Evolutionary conservation across 2,113 vertebrate genomes (phyloP), one percentile per base, ranked within the genome.

Genomic region (Macroglossus sobrinus): DNA sequence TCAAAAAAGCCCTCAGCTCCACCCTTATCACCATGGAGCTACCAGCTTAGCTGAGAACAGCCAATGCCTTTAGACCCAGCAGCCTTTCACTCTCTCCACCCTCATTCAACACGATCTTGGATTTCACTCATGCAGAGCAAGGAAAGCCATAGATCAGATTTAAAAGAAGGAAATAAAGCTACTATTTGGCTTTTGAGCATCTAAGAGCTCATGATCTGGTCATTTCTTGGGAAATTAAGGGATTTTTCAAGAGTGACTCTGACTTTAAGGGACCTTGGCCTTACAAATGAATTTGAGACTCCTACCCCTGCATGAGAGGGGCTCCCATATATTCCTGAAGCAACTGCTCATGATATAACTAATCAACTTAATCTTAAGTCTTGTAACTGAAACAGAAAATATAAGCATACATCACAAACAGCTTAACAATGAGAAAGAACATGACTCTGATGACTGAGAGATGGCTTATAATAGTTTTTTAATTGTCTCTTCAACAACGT

Each of bases 1-100:
- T 21, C 38, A 45, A 28, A 61, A 61, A 95, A 89, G 64, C 59
- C 28, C 0, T 1, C 14, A 30, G 45, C 24, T 40, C 47, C 10
- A 45, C 43, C 2, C 33, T 13, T 8, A 24, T 24, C 38, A 33
- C 57, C 35, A 24, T 0, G 0, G 9, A 13, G 22, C 35, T 45
- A 14, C 10, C 21, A 68, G 43, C n/a, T 45, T 28, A 38, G 38
- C 89, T 38, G 18, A 38, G 76, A 50, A 84, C 6, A 64, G n/a
- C 40, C 55, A 12, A 66, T 7, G 16, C 28, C 90, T 78, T 74
- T n/a, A 11, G 12, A 72, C 28, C 21, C 21, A 21, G 22, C 13
- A 38, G 26, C 33, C 82, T 89, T 38, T 26, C 40, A 26, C 61
- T 61, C 87, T 28, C 50, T 84, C 86, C 2, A 91, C 8, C 59